Percentiles rank a stretch among this genome's conserved stretches.
These are phyloP conservation scores for Anguilla pacifica DNA, from an alignment of 2,797 vertebrate species.

Conservation along the genomic window DNA sequence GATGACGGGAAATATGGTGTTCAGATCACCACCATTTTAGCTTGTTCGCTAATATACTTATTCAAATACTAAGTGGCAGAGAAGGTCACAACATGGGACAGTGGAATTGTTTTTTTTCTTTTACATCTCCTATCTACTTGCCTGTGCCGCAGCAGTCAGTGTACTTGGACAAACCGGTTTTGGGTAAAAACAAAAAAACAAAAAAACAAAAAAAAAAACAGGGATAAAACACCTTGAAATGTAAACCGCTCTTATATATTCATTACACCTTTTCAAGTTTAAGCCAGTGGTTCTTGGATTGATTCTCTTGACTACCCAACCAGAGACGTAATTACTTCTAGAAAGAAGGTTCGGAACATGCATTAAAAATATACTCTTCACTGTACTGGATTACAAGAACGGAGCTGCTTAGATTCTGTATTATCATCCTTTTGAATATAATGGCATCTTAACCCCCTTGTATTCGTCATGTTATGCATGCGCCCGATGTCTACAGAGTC, in stretches of 20 bases:
- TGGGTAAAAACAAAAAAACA: too few species aligned
- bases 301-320: background rate
- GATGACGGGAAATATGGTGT: background rate
- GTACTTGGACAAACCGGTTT: background rate
- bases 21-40: background rate
- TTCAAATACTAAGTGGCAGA: background rate
- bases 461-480: too few species aligned
- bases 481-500: too few species aligned
- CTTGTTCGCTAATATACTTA: background rate
- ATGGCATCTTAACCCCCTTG: background rate
- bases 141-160: background rate
- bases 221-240: background rate
- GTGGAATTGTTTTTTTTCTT: background rate
- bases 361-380: background rate
- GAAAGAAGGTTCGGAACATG: background rate
- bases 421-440: background rate
- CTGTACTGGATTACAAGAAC: background rate
- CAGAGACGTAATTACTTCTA: background rate
- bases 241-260: background rate
- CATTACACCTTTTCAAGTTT: background rate
- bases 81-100: background rate
- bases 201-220: too few species aligned
- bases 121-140: background rate
- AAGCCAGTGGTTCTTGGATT: background rate
- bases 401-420: background rate